Evolutionary conservation across 1,140 invertebrate species (phyloP).

Genomic region (Mactra quadrangularis): DNA sequence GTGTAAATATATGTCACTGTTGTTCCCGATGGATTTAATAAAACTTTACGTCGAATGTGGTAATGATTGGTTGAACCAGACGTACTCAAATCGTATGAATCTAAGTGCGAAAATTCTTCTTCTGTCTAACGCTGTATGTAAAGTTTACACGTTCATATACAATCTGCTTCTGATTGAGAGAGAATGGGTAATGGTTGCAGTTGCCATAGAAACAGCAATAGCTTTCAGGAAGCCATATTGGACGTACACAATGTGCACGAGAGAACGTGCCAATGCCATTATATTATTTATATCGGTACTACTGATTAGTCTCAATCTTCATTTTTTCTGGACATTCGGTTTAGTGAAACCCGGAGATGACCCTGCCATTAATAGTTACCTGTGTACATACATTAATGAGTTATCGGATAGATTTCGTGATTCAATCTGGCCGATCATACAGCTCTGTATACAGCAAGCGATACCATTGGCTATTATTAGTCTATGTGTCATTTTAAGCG

Average conservation of each 20-base stretch:
- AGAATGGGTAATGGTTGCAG: conserved; percentile 81
- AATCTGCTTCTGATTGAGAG: conserved; percentile 74
- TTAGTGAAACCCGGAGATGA: conserved; percentile 67
- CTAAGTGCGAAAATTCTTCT: conserved; percentile 71
- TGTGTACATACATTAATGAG: conserved; percentile 70
- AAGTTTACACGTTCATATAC: conserved; percentile 79
- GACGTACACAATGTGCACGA: conserved; percentile 78
- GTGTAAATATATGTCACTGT: conserved; percentile 80
- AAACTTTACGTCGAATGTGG: conserved; percentile 80
- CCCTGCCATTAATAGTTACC: conserved; percentile 43
- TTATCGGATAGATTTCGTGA: conserved; percentile 73
- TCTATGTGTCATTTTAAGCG: conserved; percentile 55
- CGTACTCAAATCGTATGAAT: conserved; percentile 58
- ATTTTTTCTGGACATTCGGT: conserved; percentile 82
- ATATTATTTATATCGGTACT: conserved; percentile 78
- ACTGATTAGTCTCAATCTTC: conserved; percentile 80
- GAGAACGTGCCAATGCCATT: conserved; percentile 77
- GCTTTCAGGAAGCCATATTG: conserved; percentile 73
- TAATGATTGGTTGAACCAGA: conserved; percentile 73
- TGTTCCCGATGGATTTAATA: conserved; percentile 75
- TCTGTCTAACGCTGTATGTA: conserved; percentile 78
- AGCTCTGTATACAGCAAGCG: conserved; percentile 69
- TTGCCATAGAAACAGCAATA: conserved; percentile 78
- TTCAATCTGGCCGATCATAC: conserved; percentile 76
- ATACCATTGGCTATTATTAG: conserved; percentile 71